Base-by-base conservation (phyloP, 37 sponge, comb jelly and placozoan species). In the Tethya wilhelma region DNA sequence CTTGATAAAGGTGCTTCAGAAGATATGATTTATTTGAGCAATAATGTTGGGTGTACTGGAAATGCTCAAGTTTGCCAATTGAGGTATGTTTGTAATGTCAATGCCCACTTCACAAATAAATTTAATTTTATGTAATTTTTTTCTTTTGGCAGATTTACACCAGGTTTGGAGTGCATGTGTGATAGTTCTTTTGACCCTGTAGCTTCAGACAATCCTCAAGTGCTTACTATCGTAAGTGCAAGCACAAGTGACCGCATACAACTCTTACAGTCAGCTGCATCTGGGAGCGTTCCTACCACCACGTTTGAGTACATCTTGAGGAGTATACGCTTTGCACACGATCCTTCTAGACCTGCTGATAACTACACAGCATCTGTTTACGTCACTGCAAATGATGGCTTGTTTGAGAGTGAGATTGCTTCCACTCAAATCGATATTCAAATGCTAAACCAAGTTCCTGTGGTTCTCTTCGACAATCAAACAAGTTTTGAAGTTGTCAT, bases 311-410 rank as follows among this genome's bases (percentile, higher is more conserved):
- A 23, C 28, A 23, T 89, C 2, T 44, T 89, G 28, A 28, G 69
- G 44, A 59, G 65, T n/a, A 64, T 89, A 19, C 65, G 22, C 17
- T 82, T 83, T 49, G 39, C 29, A 36, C 77, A 75, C 37, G 71
- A 67, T 9, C 44, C 79, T 29, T 14, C 19, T 11, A 38, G 74
- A 49, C 83, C 33, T 19, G 36, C 55, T 3, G 42, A 36, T 25
- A 7, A 23, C 14, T 81, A 88, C 40, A 33, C 38, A 23, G 71
- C 73, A 29, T 29, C 4, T 1, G 67, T 89, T 3, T 37, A 17
- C 22, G 79, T 89, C 14, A 63, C 64, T 25, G 79, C 34, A 45
- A 65, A 17, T 78, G 89, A 89, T 89, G 89, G 89, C 0, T 30
- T 29, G 19, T 69, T 81, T 32, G 65, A n/a, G 8, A 62, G 72